Base-by-base conservation (phyloP, 2,888 invertebrate genomes). In the Hermaeophaga mercurialis region DNA sequence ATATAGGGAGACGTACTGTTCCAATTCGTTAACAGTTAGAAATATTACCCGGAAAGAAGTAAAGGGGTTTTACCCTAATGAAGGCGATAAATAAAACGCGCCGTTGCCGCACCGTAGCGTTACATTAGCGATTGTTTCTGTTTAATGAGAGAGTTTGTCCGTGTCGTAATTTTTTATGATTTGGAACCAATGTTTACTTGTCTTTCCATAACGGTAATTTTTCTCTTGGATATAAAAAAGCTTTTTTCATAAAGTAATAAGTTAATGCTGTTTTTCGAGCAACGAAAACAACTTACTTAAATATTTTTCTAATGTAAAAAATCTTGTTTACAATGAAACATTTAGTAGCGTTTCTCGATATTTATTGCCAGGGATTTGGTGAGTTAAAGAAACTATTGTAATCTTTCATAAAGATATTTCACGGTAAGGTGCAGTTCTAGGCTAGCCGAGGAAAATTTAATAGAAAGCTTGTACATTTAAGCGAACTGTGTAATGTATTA, bases 1-100 rank as follows among this genome's bases (percentile, higher is more conserved):
- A n/a, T n/a, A n/a, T n/a, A 1, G 8, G 12, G n/a, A 11, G 31
- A 12, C 31, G 8, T 11, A 12, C 31, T 11, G 12, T 31, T 31
- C 31, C 39, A 11, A 12, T 22, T 39, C 19, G 18, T n/a, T 22
- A 22, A 22, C 53, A 53, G 45, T 53, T 53, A 45, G 53, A 53
- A 38, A 53, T 53, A 46, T 53, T 38, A 46, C n/a, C 15, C 9
- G 28, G 39, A 38, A 46, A 54, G 43, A 39, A 31, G 39, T 19
- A 39, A 39, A 39, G 39, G 46, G 46, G 46, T 46, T 54, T 39
- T 54, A 46, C 31, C 46, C 39, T 54, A 46, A 54, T 46, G 46
- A 43, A 22, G 38, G 15, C 34, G 44, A 38, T 26, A 46, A 54
- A 54, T 54, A 48, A 48, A 38, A 48, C 14, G 38, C 39, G 39